Percentiles rank a stretch among this genome's conserved stretches.
phyloP scores from a whole-genome alignment of 37 sponge, comb jelly and placozoan species.

The Ephydatia muelleri region DNA sequence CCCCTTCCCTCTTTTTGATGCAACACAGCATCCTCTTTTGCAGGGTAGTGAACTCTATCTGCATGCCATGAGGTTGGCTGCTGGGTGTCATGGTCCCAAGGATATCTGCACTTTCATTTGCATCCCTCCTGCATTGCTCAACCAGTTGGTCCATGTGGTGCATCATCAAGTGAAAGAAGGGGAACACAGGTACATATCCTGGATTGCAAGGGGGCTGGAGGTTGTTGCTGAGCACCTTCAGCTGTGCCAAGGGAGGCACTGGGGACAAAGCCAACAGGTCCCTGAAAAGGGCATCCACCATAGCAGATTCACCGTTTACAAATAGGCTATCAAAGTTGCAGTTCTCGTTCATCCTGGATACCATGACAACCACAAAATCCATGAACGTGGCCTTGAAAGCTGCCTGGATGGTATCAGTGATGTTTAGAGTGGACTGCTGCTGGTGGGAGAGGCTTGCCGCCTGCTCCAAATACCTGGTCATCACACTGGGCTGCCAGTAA shows the following conservation, averaged over 20 bases:
- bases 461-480: conserved; percentile 71
- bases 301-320: conserved; percentile 13
- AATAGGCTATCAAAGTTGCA: conserved; percentile 77
- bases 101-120: conserved; percentile 41
- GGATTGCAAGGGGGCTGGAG: background rate
- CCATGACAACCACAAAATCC: conserved; percentile 82
- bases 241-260: conserved; percentile 59
- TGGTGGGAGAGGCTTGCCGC: conserved; percentile 53
- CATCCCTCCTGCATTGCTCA: conserved; percentile 52
- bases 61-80: background rate
- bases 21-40: background rate
- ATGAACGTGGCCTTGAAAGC: conserved; percentile 74
- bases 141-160: conserved; percentile 44
- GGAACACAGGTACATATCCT: conserved; percentile 48
- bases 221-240: conserved; percentile 55
- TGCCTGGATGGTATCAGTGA: conserved; percentile 73
- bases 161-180: conserved; percentile 60
- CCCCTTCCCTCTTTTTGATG: background rate
- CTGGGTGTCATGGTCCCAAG: conserved; percentile 17
- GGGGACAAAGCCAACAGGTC: conserved; percentile 42
- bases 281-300: conserved; percentile 51
- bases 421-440: conserved; percentile 66
- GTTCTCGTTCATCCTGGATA: conserved; percentile 69
- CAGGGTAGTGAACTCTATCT: background rate
- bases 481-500: conserved; percentile 79